Percentiles rank a stretch among this genome's conserved stretches.
phyloP scores from a whole-genome alignment of 2,113 vertebrate species.

The Monopterus albus region DNA sequence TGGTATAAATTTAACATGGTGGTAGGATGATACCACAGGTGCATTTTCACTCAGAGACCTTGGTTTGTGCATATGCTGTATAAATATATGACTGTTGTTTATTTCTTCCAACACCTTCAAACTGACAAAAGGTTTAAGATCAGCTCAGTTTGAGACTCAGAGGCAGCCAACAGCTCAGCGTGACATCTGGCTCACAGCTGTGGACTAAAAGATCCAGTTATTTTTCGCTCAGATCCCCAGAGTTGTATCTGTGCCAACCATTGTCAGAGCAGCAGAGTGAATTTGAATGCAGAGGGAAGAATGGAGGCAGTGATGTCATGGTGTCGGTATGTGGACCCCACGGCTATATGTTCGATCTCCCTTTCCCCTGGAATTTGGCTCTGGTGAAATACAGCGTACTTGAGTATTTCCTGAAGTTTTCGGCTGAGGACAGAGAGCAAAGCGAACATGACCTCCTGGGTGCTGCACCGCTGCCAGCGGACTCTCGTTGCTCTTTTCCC shows the following conservation, averaged over 20 bases:
- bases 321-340: constrained; percentile 59
- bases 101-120: background rate
- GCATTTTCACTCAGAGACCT: background rate
- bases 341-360: constrained; percentile 30
- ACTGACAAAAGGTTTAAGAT: background rate
- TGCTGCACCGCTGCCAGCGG: background rate
- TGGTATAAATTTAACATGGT: no score
- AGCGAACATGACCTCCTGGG: background rate
- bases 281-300: constrained; percentile 28
- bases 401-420: constrained; percentile 27
- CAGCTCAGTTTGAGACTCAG: background rate
- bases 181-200: constrained; percentile 54
- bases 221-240: constrained; percentile 5
- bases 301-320: constrained; percentile 66
- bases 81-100: background rate
- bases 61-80: background rate
- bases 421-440: background rate
- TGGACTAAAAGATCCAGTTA: constrained; percentile 14
- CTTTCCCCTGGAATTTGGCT: constrained; percentile 46
- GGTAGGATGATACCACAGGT: no score
- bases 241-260: constrained; percentile 52
- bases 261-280: constrained; percentile 50
- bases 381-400: background rate
- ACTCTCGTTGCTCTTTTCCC: constrained; percentile 19
- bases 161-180: background rate